Base-by-base conservation (phyloP, 2,797 vertebrate genomes). In the Silurus lanzhouensis region DNA sequence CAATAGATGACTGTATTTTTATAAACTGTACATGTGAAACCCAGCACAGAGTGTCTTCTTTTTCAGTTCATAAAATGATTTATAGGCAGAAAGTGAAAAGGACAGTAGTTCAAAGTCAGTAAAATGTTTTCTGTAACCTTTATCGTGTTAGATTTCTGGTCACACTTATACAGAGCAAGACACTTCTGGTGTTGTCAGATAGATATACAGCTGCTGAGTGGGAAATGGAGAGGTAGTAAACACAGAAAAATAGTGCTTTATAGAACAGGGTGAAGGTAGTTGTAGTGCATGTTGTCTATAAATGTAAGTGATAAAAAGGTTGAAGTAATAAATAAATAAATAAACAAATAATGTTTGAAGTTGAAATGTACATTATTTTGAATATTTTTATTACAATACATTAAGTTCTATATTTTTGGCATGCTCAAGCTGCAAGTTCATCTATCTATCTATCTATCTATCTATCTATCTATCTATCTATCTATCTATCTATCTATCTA, bases 91-190 rank as follows among this genome's bases (percentile, higher is more conserved):
- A 60, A 61, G 38, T 25, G 22, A 63, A 84, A 80, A 72, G 57
- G 70, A 72, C 55, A 68, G 52, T 3, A 64, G 68, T 85, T 81
- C 19, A 81, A 81, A 64, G 68, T 46, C 79, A 76, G 71, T 68
- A 19, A 15, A 17, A 60, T 82, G 61, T 58, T 77, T 81, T 71
- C 38, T 85, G 55, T 63, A 63, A 82, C 61, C 63, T 82, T 82
- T 77, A 81, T 64, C 61, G 67, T 84, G 52, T 57, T 31, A 48
- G 8, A 48, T 6, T 64, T 58, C 72, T 75, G 25, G 68, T 84
- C 71, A 84, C 64, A 68, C 31, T 20, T 44, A 68, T n/a, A 55
- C 38, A 77, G 52, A 46, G 58, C 20, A 31, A 75, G 25, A 74
- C 60, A 48, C 20, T 38, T 44, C 55, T 44, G 64, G n/a, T 67